Conservation (phyloP, 2,797 vertebrate genomes). For the Rhynchonycteris naso region DNA sequence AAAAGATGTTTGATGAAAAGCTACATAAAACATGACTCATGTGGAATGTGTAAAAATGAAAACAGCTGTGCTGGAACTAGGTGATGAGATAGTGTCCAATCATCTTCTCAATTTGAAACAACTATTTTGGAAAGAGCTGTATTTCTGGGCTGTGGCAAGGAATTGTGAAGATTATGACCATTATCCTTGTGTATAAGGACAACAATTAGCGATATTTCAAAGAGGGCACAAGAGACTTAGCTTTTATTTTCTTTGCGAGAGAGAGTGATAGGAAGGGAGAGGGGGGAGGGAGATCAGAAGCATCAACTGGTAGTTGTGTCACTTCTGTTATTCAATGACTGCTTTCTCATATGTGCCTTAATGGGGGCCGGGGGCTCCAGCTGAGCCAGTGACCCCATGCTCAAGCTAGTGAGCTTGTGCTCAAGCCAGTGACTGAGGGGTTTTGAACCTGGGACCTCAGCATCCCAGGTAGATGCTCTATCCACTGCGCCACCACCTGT, state of each 20-base stretch:
- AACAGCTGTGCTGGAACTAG: constrained; percentile 42
- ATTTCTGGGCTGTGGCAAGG: constrained; percentile 26
- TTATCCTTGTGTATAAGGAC: background rate
- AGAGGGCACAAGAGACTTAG: background rate
- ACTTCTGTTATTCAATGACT: too few relatives aligned
- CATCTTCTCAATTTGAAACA: constrained; percentile 63
- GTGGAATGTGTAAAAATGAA: constrained; percentile 52
- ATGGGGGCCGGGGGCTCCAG: too few relatives aligned
- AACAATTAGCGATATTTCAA: background rate
- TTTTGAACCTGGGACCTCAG: too few relatives aligned
- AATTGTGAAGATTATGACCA: background rate
- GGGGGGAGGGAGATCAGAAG: too few relatives aligned
- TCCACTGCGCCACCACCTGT: too few relatives aligned
- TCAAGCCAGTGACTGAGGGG: too few relatives aligned
- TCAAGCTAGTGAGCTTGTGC: too few relatives aligned
- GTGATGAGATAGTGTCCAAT: constrained; percentile 33
- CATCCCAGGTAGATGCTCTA: too few relatives aligned
- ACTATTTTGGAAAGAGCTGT: constrained; percentile 38
- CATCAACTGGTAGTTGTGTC: too few relatives aligned
- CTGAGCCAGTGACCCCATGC: too few relatives aligned
- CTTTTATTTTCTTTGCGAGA: background rate
- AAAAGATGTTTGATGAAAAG: constrained; percentile 47
- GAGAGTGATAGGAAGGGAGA: too few relatives aligned
- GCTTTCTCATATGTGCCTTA: too few relatives aligned
- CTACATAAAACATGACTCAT: constrained; percentile 45